These are phyloP conservation scores for Poecilobothrus nobilitatus DNA, from an alignment of 2,888 invertebrate genomes.

Conservation along the genomic window DNA sequence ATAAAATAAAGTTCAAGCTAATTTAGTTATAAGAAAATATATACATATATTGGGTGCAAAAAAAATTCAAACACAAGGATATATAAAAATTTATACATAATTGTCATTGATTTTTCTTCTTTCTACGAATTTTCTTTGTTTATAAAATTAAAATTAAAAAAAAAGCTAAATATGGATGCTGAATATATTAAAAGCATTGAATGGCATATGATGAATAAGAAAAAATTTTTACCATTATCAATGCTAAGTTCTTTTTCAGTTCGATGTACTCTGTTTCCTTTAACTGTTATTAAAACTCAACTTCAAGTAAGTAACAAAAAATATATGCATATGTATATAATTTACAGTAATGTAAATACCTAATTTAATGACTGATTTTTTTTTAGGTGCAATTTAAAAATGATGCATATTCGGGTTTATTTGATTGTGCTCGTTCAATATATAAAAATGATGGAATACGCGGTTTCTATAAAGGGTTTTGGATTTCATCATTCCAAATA, in stretches of 20 bases:
- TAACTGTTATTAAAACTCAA: conserved; percentile 89
- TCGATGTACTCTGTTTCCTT: conserved; percentile 74
- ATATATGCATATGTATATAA: background rate
- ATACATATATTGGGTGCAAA: background rate
- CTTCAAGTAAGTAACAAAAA: conserved; percentile 58
- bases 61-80: background rate
- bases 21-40: background rate
- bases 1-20: background rate
- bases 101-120: background rate
- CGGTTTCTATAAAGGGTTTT: conserved; percentile 89
- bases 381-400: conserved; percentile 57
- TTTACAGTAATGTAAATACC: background rate
- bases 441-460: conserved; percentile 71
- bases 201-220: conserved; percentile 97
- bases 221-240: conserved; percentile 86
- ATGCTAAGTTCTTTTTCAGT: conserved; percentile 61
- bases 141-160: no score
- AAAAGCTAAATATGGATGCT: background rate
- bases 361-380: background rate
- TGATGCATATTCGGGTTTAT: conserved; percentile 74
- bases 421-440: conserved; percentile 85
- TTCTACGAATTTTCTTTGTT: background rate
- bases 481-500: conserved; percentile 85
- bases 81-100: background rate
- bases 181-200: conserved; percentile 75